Evolutionary conservation across 92 coral and sea anemone species (phyloP).

Genomic region (Galaxea fascicularis): DNA sequence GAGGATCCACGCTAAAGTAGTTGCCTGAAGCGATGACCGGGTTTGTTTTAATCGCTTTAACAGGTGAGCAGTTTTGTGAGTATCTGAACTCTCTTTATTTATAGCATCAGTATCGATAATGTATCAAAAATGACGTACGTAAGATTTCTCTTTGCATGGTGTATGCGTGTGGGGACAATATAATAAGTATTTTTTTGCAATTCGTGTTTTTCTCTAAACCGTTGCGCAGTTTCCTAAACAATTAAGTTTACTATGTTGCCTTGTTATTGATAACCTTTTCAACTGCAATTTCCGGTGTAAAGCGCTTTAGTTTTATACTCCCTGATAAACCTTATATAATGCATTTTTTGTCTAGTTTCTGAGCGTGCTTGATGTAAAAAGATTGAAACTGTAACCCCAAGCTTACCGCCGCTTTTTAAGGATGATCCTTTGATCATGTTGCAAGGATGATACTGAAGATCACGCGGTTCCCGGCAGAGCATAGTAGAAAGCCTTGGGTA

Average conservation of each 20-base stretch:
- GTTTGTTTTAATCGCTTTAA: slow-evolving; percentile 11
- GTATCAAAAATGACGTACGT: neutral
- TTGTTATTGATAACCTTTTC: slow-evolving; percentile 61
- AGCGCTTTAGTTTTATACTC: slow-evolving; percentile 27
- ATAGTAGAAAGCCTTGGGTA: too few species aligned
- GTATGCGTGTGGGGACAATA: neutral
- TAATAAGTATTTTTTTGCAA: neutral
- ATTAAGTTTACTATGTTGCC: slow-evolving; percentile 7
- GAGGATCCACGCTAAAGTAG: slow-evolving; percentile 1
- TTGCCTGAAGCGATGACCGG: slow-evolving; percentile 9
- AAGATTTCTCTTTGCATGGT: neutral
- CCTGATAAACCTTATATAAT: neutral
- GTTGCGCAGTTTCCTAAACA: neutral
- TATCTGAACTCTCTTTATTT: neutral
- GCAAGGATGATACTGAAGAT: too few species aligned
- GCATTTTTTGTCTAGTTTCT: neutral
- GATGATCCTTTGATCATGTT: too few species aligned
- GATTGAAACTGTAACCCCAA: neutral
- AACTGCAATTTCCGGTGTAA: slow-evolving; percentile 75
- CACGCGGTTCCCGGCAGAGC: too few species aligned
- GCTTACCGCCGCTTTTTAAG: too few species aligned
- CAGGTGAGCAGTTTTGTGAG: slow-evolving; percentile 17
- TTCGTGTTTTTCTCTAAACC: neutral
- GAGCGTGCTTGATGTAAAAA: neutral
- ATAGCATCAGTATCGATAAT: slow-evolving; percentile 5